A percentile compares a stretch with the other conserved stretches of the same genome.
phyloP scores from a whole-genome alignment of 2,797 vertebrate genomes.

The Acanthurus lineatus region DNA sequence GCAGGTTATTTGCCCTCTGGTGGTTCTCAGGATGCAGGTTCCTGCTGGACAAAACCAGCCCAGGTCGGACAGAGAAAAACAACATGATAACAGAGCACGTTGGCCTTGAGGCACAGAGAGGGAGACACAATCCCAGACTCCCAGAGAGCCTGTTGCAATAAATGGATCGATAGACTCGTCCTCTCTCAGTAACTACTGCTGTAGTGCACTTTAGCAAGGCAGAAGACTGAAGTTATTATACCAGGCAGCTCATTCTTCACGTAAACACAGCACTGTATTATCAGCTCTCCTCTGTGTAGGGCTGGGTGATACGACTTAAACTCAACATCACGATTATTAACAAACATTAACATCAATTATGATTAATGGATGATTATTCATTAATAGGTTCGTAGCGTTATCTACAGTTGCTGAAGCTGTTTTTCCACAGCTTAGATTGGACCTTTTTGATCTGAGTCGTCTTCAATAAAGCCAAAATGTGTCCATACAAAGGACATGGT shows the following conservation, averaged over 20 bases:
- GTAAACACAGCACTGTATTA: not conserved
- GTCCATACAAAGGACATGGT: too few relatives aligned
- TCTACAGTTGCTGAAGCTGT: too few relatives aligned
- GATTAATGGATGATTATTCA: too few relatives aligned
- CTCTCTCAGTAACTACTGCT: not conserved
- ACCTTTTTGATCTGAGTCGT: too few relatives aligned
- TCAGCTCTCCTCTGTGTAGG: too few relatives aligned
- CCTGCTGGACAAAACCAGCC: constrained; percentile 41
- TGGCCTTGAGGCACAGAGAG: constrained; percentile 44
- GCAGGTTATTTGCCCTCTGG: constrained; percentile 2
- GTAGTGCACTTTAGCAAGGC: not conserved
- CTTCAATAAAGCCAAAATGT: too few relatives aligned
- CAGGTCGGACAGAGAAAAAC: constrained; percentile 25
- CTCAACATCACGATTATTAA: too few relatives aligned
- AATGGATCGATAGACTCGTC: constrained; percentile 7
- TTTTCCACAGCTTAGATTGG: too few relatives aligned
- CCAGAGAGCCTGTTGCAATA: not conserved
- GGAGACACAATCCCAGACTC: not conserved
- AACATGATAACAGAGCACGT: constrained; percentile 37
- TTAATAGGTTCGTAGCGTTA: too few relatives aligned
- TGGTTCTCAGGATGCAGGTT: constrained; percentile 38
- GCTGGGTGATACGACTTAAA: too few relatives aligned
- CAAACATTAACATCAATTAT: too few relatives aligned
- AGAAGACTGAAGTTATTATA: not conserved
- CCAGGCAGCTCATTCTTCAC: too few relatives aligned